Conservation (phyloP, 2,888 invertebrate genomes). For the Muscina levida region DNA sequence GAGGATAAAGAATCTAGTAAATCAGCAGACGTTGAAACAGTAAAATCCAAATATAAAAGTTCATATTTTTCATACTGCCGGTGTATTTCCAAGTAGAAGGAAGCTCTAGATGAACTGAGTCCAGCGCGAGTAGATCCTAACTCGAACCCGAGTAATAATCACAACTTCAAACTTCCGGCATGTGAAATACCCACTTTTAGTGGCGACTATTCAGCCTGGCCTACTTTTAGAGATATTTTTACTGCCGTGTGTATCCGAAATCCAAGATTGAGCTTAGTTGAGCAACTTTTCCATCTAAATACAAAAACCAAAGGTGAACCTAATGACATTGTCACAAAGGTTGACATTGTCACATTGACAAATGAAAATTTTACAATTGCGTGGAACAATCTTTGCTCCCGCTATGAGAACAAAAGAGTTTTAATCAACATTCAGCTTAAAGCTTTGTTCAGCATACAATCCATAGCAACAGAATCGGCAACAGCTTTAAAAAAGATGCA, state of each 20-base stretch:
- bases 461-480: background rate
- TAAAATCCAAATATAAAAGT: constrained; percentile 8
- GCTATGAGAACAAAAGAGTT: background rate
- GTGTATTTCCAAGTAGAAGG: no score
- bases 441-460: background rate
- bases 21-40: background rate
- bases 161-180: background rate
- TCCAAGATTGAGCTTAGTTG: background rate
- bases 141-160: background rate
- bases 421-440: background rate
- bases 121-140: background rate
- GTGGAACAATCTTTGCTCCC: background rate
- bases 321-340: constrained; percentile 19
- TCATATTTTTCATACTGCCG: background rate
- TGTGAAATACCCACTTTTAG: background rate
- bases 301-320: background rate
- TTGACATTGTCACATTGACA: constrained; percentile 37
- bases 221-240: background rate
- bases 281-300: background rate
- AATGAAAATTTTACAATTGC: constrained; percentile 22
- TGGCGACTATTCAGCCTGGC: background rate
- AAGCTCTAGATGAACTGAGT: background rate
- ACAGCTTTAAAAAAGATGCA: background rate
- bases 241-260: background rate
- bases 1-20: background rate